phyloP scores from a whole-genome alignment of 1,140 invertebrate genomes.

The Adoxophyes honmai region DNA sequence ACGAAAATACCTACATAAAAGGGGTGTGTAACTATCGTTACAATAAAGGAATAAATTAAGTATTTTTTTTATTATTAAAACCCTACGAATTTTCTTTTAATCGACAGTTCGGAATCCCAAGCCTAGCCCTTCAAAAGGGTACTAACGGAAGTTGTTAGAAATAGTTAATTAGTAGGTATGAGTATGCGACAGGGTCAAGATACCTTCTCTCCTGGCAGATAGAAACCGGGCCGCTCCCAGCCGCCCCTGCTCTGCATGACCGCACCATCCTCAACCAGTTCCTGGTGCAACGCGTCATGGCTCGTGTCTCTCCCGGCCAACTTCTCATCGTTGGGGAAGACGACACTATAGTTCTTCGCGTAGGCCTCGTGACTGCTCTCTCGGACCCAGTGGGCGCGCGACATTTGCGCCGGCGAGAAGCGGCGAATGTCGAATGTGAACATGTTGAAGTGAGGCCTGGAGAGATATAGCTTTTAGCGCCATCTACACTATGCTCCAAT shows the following conservation, averaged over 20 bases:
- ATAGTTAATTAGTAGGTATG: no score
- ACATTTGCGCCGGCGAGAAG: slow-evolving; percentile 84
- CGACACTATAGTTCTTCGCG: slow-evolving; percentile 90
- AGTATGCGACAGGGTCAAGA: no score
- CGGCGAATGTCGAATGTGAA: slow-evolving; percentile 89
- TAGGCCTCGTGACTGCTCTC: slow-evolving; percentile 93
- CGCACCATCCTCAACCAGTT: slow-evolving; percentile 83
- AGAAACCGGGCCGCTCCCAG: slow-evolving; percentile 91
- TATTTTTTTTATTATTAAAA: no score
- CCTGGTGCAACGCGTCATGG: slow-evolving; percentile 74
- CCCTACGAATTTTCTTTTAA: no score
- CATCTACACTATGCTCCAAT: no score
- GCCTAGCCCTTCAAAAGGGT: no score
- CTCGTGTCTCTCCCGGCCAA: slow-evolving; percentile 84
- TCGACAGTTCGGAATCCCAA: no score
- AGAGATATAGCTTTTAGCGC: no score
- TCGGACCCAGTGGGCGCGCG: slow-evolving; percentile 84
- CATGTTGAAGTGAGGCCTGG: slow-evolving; percentile 89
- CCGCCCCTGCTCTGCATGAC: slow-evolving; percentile 92
- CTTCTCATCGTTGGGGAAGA: slow-evolving; percentile 91
- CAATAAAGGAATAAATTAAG: no score
- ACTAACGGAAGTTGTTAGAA: no score
- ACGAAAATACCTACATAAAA: no score
- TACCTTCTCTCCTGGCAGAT: slow-evolving; percentile 72
- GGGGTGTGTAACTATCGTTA: no score